Evolutionary conservation across 2,797 vertebrate species (phyloP).

Genomic region (Enteromius thamalakanensis): DNA sequence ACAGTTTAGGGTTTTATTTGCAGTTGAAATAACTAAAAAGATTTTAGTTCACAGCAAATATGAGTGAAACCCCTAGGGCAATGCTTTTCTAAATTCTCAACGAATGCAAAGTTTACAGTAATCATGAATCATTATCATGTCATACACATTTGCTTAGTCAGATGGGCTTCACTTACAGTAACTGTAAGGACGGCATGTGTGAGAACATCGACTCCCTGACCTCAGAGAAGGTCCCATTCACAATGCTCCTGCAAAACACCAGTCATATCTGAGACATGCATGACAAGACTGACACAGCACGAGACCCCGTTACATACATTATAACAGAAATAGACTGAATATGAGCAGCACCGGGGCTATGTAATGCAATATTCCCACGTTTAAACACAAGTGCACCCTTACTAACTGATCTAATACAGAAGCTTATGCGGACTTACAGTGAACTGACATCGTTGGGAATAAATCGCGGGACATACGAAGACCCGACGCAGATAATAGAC

Average conservation of each 20-base stretch:
- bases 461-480: conserved; percentile 82
- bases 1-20: too few relatives aligned
- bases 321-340: not conserved
- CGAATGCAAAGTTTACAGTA: not conserved
- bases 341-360: not conserved
- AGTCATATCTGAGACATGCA: not conserved
- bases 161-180: conserved; percentile 86
- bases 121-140: not conserved
- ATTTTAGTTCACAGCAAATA: not conserved
- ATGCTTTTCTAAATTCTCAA: not conserved
- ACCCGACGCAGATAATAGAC: conserved; percentile 94
- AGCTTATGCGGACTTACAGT: conserved; percentile 80
- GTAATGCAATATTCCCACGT: not conserved
- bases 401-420: not conserved
- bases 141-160: not conserved
- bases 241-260: conserved; percentile 85
- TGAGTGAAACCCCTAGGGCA: not conserved
- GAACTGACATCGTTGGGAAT: conserved; percentile 88
- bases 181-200: conserved; percentile 92
- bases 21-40: not conserved
- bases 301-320: not conserved
- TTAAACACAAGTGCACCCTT: not conserved
- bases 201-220: conserved; percentile 96
- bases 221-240: conserved; percentile 95
- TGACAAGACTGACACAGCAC: not conserved